These are phyloP conservation scores for Agrypnia vestita DNA, from an alignment of 1,140 invertebrate genomes.

Conservation along the genomic window DNA sequence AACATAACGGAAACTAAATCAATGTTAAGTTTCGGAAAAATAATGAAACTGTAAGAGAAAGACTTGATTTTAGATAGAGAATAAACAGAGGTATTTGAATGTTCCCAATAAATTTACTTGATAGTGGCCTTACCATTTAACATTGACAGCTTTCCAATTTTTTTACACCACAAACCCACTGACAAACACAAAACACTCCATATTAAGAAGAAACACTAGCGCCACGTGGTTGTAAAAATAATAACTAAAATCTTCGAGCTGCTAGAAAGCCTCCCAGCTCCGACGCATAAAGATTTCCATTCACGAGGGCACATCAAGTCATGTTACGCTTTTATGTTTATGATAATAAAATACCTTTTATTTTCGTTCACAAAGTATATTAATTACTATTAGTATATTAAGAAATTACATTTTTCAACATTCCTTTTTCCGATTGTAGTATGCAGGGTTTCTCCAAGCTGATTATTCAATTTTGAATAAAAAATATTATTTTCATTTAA, in stretches of 20 bases:
- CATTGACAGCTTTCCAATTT: slow-evolving; percentile 54
- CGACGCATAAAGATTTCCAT: not conserved
- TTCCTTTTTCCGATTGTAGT: no score
- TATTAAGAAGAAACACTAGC: slow-evolving; percentile 49
- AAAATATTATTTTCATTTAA: no score
- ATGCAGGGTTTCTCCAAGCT: no score
- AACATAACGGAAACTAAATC: slow-evolving; percentile 56
- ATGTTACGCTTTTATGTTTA: not conserved
- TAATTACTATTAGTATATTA: no score
- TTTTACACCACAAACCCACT: slow-evolving; percentile 50
- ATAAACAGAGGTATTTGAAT: slow-evolving; percentile 12
- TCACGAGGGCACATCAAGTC: not conserved
- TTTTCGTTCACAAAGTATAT: no score
- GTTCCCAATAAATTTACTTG: slow-evolving; percentile 1
- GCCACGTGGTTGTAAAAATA: slow-evolving; percentile 53
- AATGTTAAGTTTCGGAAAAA: slow-evolving; percentile 35
- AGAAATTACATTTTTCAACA: no score
- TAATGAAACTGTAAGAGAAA: slow-evolving; percentile 7
- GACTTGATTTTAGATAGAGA: not conserved
- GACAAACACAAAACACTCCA: slow-evolving; percentile 56
- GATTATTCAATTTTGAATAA: no score
- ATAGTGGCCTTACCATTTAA: slow-evolving; percentile 50
- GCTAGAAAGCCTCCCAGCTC: no score
- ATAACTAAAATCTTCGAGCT: slow-evolving; percentile 27
- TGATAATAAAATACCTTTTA: no score